phyloP scores from a whole-genome alignment of 2,113 vertebrate genomes.

The Tursiops truncatus region DNA sequence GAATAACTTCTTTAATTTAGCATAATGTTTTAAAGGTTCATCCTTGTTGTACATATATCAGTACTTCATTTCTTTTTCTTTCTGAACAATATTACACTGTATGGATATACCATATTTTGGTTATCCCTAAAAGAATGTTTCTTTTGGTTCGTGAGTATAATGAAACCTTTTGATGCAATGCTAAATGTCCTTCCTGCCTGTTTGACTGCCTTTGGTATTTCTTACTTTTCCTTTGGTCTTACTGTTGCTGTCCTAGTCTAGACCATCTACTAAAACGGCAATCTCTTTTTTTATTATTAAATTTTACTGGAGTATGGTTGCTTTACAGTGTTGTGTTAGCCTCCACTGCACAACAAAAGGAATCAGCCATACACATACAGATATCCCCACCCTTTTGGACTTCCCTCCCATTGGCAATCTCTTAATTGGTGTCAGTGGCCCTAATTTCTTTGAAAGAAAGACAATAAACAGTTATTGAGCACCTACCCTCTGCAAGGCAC shows the following conservation, averaged over 20 bases:
- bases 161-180: neutral
- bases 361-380: too few relatives aligned
- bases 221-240: constrained; percentile 10
- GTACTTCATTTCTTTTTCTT: too few relatives aligned
- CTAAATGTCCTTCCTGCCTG: neutral
- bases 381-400: too few relatives aligned
- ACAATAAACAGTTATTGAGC: neutral
- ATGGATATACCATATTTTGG: neutral
- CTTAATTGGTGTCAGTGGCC: neutral
- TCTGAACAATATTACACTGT: too few relatives aligned
- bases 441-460: neutral
- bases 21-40: too few relatives aligned
- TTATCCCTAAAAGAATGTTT: constrained; percentile 27
- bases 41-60: too few relatives aligned
- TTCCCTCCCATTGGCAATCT: neutral
- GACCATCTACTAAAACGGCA: neutral
- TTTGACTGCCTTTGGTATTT: neutral
- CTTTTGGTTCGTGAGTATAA: neutral
- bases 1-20: too few relatives aligned
- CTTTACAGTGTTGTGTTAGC: too few relatives aligned
- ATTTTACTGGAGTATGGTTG: too few relatives aligned
- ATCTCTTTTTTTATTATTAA: too few relatives aligned
- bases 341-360: too few relatives aligned
- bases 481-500: neutral
- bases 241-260: neutral